Base-by-base conservation (phyloP, 2,888 invertebrate species). In the Blomia tropicalis region DNA sequence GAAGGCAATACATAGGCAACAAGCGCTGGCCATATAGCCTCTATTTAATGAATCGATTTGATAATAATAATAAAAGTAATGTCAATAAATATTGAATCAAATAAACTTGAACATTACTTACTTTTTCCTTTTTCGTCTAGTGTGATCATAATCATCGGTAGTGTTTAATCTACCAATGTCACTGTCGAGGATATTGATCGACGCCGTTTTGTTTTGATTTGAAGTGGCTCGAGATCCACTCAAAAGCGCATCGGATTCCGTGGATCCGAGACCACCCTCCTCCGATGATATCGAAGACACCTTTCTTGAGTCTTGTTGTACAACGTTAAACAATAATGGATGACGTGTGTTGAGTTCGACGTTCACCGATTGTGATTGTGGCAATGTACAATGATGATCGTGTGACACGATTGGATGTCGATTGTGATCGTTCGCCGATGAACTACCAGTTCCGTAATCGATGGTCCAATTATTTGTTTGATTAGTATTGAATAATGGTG, bases 211-310 rank as follows among this genome's bases (percentile, higher is more conserved):
- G 17, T n/a, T 41, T 7, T 27, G 51, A 11, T 7, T n/a, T 56
- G 56, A n/a, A n/a, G 56, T 56, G 25, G 29, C 56, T 36, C 32
- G 32, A n/a, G 56, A 56, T 56, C 56, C 36, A n/a, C 41, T 61
- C 19, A 64, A 27, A 4, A 64, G 62, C 14, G 64, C 64, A 54
- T 63, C 64, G 22, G 64, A 54, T 59, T 64, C 64, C n/a, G 62
- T 64, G 2, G 62, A 62, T 23, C 63, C 64, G 36, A 59, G 43
- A 27, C 29, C 58, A 29, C 60, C 56, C 17, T 64, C 64, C 17
- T 60, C 59, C 0, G 53, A 44, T 7, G 63, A 63, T 17, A 36
- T 3, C 11, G 60, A 22, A 3, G 51, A 53, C 29, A 60, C 31
- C 29, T 51, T 60, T 27, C 29, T 47, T 17, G 60, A 56, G 3